Base-by-base conservation (phyloP, 2,797 vertebrate genomes). In the Columba guinea region DNA sequence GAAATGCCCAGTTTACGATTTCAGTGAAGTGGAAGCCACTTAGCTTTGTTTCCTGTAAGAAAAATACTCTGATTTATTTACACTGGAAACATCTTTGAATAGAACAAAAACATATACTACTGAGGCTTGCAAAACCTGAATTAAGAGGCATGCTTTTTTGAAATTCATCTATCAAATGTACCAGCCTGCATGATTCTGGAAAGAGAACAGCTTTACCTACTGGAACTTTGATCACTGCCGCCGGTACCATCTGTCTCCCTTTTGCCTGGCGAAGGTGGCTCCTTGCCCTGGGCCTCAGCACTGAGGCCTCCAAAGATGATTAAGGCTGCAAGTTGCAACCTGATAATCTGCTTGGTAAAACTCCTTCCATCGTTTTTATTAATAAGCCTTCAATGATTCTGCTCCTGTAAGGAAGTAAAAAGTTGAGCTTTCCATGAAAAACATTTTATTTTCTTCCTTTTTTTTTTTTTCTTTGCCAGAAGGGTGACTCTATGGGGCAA, bases 161-260 rank as follows among this genome's bases (percentile, higher is more conserved):
- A 62, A 73, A 78, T 81, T 58, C 78, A 39, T 68, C 55, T 80
- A 32, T 60, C 32, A 49, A 77, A 19, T 71, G n/a, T 55, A 60
- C 19, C 70, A 65, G 75, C 70, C 71, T 55, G 59, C 63, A 26
- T 37, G 74, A 34, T 52, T 74, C 64, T 71, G 89, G 81, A 92
- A 44, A 59, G n/a, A 65, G 83, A 58, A 26, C 76, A 83, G 81
- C 86, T 89, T 96, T 39, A 51, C 75, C 49, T 84, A 28, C 76
- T 84, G 67, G 62, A 89, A 51, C 62, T 89, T 30, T 59, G 78
- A 7, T 64, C 28, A 1, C 77, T 84, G 88, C 89, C 81, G 64
- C 84, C 81, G 37, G 81, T 32, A 59, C 92, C 86, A 85, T 92
- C 81, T 94, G 91, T 59, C 32, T n/a, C 41, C 48, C 68, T 64